Conservation (phyloP, 2,888 invertebrate species). For the Lithophane ornitopus region DNA sequence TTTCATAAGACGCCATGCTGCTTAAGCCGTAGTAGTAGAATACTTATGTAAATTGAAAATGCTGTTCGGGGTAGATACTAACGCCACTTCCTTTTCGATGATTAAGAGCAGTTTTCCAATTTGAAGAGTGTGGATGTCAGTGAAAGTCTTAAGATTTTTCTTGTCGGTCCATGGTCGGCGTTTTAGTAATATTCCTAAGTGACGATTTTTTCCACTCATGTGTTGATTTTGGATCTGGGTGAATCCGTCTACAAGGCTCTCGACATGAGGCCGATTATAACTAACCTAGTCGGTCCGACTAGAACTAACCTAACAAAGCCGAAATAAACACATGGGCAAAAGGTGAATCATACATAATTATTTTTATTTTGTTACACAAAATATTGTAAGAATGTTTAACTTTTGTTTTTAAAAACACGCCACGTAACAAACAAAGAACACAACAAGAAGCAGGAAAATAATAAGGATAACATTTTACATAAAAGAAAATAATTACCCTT, state of each 20-base stretch:
- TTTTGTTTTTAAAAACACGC: neutral
- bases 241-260: neutral
- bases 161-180: neutral
- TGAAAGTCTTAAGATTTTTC: neutral
- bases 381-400: neutral
- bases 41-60: neutral
- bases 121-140: neutral
- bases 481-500: neutral
- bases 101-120: neutral
- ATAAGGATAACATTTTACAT: slow-evolving; percentile 3
- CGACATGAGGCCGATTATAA: neutral
- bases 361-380: neutral
- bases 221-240: neutral
- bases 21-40: neutral
- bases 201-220: neutral
- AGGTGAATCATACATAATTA: neutral
- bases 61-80: neutral
- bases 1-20: neutral
- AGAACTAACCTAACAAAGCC: neutral
- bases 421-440: neutral
- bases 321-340: neutral
- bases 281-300: neutral
- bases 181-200: neutral
- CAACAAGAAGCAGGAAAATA: slow-evolving; percentile 16
- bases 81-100: neutral